phyloP scores from a whole-genome alignment of 2,797 vertebrate genomes.

The Lutjanus argentimaculatus region DNA sequence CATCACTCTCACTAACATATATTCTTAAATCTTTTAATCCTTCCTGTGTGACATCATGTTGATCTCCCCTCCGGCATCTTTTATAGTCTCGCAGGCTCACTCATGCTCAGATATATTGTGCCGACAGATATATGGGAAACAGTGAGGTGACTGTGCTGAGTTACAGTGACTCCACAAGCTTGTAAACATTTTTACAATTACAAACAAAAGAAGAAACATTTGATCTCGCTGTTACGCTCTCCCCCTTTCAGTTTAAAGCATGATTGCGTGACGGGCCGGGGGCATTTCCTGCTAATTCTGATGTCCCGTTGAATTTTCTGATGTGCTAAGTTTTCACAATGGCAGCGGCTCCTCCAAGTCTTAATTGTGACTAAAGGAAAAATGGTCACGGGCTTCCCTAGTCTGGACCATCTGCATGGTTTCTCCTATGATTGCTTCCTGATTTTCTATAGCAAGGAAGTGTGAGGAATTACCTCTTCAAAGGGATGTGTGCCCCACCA shows the following conservation, averaged over 20 bases:
- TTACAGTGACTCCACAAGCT: constrained; percentile 38
- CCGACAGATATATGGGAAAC: constrained; percentile 71
- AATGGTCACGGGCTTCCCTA: constrained; percentile 46
- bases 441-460: constrained; percentile 81
- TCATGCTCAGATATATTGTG: constrained; percentile 37
- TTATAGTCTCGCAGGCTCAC: constrained; percentile 46
- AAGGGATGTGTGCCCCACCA: constrained; percentile 79
- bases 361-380: constrained; percentile 65
- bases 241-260: constrained; percentile 22
- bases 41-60: constrained; percentile 51
- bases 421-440: constrained; percentile 81
- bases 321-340: constrained; percentile 61
- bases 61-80: constrained; percentile 42
- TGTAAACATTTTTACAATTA: constrained; percentile 60
- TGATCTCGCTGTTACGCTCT: constrained; percentile 41
- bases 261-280: not conserved
- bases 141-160: constrained; percentile 25
- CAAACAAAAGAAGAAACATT: constrained; percentile 20
- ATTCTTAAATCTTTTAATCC: constrained; percentile 30
- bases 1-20: constrained; percentile 31
- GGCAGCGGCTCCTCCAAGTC: constrained; percentile 40
- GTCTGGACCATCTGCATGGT: constrained; percentile 72
- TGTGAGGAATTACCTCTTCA: constrained; percentile 81
- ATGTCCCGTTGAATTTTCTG: constrained; percentile 59
- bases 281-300: constrained; percentile 46